Conservation (phyloP, 1,140 invertebrate genomes). For the Caenorhabditis remanei region DNA sequence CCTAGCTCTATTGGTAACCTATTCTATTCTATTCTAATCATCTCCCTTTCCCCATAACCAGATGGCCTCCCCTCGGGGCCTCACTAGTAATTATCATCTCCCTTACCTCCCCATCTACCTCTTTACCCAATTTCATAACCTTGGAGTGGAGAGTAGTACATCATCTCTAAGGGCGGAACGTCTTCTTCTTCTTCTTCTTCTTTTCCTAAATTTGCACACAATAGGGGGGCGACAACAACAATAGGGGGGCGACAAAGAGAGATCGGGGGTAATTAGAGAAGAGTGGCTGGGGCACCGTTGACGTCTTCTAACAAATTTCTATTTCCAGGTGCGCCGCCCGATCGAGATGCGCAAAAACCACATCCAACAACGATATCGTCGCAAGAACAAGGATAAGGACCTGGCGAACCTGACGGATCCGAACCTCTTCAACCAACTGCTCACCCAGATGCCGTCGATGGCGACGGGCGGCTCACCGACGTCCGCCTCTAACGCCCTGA, state of each 20-base stretch:
- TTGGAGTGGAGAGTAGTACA: conserved; percentile 14
- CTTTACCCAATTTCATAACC: conserved; percentile 35
- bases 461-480: not conserved
- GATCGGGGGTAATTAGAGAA: not conserved
- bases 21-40: too few relatives aligned
- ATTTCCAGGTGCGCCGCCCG: conserved; percentile 24
- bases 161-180: conserved; percentile 26
- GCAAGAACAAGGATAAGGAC: conserved; percentile 40
- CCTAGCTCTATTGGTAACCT: too few relatives aligned
- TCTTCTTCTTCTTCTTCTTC: conserved; percentile 32
- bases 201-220: conserved; percentile 34
- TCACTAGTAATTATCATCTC: conserved; percentile 17
- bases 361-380: conserved; percentile 42
- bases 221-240: not conserved
- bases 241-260: not conserved
- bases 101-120: not conserved
- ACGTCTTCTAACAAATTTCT: too few relatives aligned
- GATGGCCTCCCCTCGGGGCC: not conserved
- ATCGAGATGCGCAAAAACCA: conserved; percentile 47
- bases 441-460: conserved; percentile 15
- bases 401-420: not conserved
- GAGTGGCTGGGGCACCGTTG: not conserved
- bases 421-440: conserved; percentile 10
- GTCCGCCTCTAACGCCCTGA: not conserved
- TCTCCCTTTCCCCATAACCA: not conserved